Evolutionary conservation across 2,888 invertebrate genomes (phyloP), one percentile per base, ranked within the genome.

Genomic region (Notodonta dromedarius): DNA sequence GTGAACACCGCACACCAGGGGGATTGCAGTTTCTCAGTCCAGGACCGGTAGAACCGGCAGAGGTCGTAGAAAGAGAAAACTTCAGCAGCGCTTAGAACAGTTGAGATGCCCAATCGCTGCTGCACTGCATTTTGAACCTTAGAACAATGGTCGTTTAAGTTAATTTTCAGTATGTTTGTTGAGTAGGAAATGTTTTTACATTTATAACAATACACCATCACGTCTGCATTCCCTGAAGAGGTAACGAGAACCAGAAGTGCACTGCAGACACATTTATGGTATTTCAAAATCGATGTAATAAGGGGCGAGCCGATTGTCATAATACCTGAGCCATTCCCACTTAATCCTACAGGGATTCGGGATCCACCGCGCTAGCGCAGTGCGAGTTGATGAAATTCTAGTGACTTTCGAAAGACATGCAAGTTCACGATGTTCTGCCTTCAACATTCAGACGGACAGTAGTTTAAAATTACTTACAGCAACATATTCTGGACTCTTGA

Each of bases 1-100:
- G 94, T 95, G 82, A 98, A 97, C 65, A 90, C 92, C 0, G 95
- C 94, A 78, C 97, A 98, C 97, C 97, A 98, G 0, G 96, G 94
- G 1, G 96, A 96, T 83, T 88, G 80, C 4, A 78, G 77, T 4
- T 67, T 71, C 0, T 71, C 62, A 1, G 67, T 70, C 91, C 91
- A 97, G 2, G 97, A 95, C 72, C 97, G 96, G 69, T 96, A 96
- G 81, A 95, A 97, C 5, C 97, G 95, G 76, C 97, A 98, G 83
- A 96, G 94, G 73, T 97, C 96, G 77, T 96, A 97, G 84, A 97
- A 94, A 6, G 94, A 84, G 66, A 94, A 91, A 9, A 97, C 87
- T 35, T 95, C 84, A 0, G 79, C 86, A 1, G 79, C 51, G 0
- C 85, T 79, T 42, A 93, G 69, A 60, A 84, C 78, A 0, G 79